phyloP scores from a whole-genome alignment of 1,140 invertebrate genomes.

The Muscidifurax raptorellus region DNA sequence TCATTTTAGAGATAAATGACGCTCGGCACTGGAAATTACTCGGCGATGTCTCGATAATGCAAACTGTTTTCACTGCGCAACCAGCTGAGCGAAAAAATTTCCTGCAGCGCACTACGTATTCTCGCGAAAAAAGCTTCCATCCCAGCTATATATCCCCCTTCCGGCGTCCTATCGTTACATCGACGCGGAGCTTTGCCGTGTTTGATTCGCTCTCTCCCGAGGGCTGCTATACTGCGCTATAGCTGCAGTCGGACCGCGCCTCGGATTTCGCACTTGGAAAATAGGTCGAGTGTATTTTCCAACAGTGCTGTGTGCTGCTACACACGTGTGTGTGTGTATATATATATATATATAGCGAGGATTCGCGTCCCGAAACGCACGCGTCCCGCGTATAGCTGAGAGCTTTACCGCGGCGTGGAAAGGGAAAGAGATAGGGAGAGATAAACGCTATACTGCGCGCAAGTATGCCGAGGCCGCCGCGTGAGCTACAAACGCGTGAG shows the following conservation, averaged over 20 bases:
- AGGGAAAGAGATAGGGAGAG: not conserved
- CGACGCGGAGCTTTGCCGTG: not conserved
- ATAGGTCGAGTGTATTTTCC: not conserved
- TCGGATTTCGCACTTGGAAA: constrained; percentile 13
- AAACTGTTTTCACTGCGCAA: not conserved
- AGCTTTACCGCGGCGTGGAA: not conserved
- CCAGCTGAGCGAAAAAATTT: not conserved
- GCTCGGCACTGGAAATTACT: not conserved
- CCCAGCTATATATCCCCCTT: not conserved
- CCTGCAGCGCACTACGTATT: not conserved
- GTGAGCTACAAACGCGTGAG: not conserved
- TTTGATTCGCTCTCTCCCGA: not conserved
- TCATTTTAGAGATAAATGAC: constrained; percentile 24
- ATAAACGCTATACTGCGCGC: no score
- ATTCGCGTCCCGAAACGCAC: not conserved
- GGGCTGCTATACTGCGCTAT: not conserved
- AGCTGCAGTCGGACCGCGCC: not conserved
- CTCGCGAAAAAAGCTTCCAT: not conserved
- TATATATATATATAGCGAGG: no score
- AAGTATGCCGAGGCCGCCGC: no score
- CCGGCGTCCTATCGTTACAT: not conserved
- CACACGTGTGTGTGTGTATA: no score
- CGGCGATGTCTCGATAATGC: not conserved
- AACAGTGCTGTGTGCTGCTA: not conserved
- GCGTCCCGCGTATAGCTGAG: not conserved